These are phyloP conservation scores for Synaphobranchus kaupii DNA, from an alignment of 2,797 vertebrate genomes.

Conservation along the genomic window DNA sequence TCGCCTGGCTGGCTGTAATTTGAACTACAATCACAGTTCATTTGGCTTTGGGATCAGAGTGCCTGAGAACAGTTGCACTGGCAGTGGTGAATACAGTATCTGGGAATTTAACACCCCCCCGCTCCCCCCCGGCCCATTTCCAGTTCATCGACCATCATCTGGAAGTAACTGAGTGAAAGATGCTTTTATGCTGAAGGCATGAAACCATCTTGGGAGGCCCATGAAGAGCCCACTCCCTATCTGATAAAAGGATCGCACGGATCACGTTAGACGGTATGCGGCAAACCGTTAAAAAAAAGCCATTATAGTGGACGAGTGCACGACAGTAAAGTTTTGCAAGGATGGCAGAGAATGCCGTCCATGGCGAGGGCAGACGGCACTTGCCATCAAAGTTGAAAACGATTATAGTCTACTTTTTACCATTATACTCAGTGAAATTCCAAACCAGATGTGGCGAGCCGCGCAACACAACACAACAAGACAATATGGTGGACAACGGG, in stretches of 20 bases:
- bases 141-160: constrained; percentile 34
- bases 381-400: no score
- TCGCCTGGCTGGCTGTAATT: constrained; percentile 33
- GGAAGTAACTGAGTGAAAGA: constrained; percentile 33
- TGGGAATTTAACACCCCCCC: constrained; percentile 16
- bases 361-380: no score
- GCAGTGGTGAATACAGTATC: background rate
- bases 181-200: background rate
- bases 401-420: no score
- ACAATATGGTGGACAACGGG: no score
- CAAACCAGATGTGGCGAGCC: no score
- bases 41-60: constrained; percentile 35
- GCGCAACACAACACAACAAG: no score
- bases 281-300: no score
- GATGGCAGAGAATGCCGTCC: no score
- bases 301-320: no score
- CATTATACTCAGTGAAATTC: no score
- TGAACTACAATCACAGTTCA: constrained; percentile 40
- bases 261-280: no score
- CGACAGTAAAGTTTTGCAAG: no score
- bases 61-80: constrained; percentile 5
- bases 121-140: constrained; percentile 24
- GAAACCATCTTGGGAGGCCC: background rate
- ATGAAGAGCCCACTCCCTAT: constrained; percentile 3
- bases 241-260: background rate